Evolutionary conservation across 2,797 vertebrate genomes (phyloP), one percentile per base, ranked within the genome.

Genomic region (Tamandua tetradactyla): DNA sequence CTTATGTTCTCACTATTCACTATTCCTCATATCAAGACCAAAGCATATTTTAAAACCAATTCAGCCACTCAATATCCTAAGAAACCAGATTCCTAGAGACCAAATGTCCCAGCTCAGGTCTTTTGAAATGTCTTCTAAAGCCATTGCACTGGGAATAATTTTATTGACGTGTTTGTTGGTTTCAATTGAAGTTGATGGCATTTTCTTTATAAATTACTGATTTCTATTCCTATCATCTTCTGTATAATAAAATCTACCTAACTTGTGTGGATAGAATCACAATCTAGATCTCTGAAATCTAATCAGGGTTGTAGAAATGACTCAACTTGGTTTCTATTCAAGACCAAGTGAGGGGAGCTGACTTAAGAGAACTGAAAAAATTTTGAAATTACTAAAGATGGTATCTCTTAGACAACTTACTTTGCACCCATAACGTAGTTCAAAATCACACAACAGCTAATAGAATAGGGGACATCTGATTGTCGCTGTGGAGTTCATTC

Each of bases 121-220:
- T 95, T 94, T 62, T n/a, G 84, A 93, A 76, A 49, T 83, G 37
- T 12, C 35, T 84, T 74, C 57, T 83, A 57, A 79, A 47, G 32
- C 68, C 23, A 92, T 90, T 78, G n/a, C 20, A 84, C 37, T 86
- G 93, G 15, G 32, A 76, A 18, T 57, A 55, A 74, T 81, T 94
- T 93, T 94, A 96, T 85, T 95, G 89, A 83, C 61, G 49, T 91
- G 13, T 30, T 87, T 49, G 82, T 94, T 69, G 66, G 18, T 37
- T 68, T 93, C 62, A 80, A 3, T 87, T 0, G 0, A 95, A 95
- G 55, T 83, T 79, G 76, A 95, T 96, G 83, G 25, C 40, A 64
- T 95, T 20, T n/a, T 69, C 75, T 94, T 96, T 89, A 94, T 88
- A 95, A 96, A 94, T 93, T 85, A 90, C 89, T 94, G 57, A 25